Conservation (phyloP, 2,888 invertebrate genomes). For the Proisotoma minuta region DNA sequence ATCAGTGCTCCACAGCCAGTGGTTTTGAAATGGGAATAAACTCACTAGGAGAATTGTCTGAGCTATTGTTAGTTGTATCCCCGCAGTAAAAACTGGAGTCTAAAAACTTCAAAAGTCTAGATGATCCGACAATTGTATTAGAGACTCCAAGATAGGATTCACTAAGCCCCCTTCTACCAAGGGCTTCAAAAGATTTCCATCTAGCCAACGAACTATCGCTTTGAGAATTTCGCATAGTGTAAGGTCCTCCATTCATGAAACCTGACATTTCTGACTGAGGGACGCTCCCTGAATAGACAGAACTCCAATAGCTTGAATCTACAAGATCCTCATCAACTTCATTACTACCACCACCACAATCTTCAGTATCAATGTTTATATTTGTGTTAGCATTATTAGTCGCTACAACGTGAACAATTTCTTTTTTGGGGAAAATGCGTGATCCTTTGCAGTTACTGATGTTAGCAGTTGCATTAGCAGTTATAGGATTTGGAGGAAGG, state of each 20-base stretch:
- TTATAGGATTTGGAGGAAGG: neutral
- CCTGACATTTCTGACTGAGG: neutral
- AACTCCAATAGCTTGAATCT: slow-evolving; percentile 40
- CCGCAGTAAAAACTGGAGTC: neutral
- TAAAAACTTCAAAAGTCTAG: slow-evolving; percentile 45
- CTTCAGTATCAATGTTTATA: slow-evolving; percentile 1
- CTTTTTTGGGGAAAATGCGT: neutral
- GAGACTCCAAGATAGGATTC: slow-evolving; percentile 43
- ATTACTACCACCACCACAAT: slow-evolving; percentile 1
- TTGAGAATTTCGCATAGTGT: slow-evolving; percentile 36
- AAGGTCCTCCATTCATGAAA: slow-evolving; percentile 1
- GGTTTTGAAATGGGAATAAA: neutral
- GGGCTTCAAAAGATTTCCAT: slow-evolving; percentile 44
- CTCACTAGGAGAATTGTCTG: slow-evolving; percentile 23
- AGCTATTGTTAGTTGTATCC: slow-evolving; percentile 9
- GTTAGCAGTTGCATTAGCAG: slow-evolving; percentile 6
- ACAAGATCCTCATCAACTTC: slow-evolving; percentile 20
- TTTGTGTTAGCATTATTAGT: neutral
- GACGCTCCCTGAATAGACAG: slow-evolving; percentile 23
- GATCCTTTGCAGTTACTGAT: slow-evolving; percentile 7
- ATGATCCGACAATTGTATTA: slow-evolving; percentile 40
- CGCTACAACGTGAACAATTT: neutral
- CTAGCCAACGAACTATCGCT: slow-evolving; percentile 42
- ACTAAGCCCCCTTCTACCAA: slow-evolving; percentile 43
- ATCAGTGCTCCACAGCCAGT: neutral